Percentiles rank a stretch among this genome's conserved stretches.
Evolutionary conservation across 2,888 invertebrate species (phyloP).

Genomic region (Petrophora chlorosata): DNA sequence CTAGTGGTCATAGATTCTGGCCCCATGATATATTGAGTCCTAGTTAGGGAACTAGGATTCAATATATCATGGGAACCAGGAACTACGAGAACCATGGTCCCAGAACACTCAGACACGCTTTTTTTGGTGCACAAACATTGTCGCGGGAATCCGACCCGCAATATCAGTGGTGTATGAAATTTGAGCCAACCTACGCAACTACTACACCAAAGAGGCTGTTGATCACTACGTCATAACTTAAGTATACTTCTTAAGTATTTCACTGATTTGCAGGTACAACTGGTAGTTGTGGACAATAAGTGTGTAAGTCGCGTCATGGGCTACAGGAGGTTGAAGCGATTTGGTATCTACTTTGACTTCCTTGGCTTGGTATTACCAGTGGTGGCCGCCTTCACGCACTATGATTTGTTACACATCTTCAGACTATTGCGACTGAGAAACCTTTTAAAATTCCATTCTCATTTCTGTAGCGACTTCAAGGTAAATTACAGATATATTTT

Average conservation of each 20-base stretch:
- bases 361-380: constrained; percentile 52
- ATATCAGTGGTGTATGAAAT: too few relatives aligned
- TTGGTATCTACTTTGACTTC: constrained; percentile 51
- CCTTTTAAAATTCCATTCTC: constrained; percentile 50
- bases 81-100: too few relatives aligned
- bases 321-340: constrained; percentile 45
- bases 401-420: constrained; percentile 46
- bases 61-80: too few relatives aligned
- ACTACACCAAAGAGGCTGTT: too few relatives aligned
- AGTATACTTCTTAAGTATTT: neutral
- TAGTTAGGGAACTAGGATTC: too few relatives aligned
- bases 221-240: too few relatives aligned
- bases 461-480: constrained; percentile 62
- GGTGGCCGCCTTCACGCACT: constrained; percentile 34
- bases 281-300: constrained; percentile 43
- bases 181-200: too few relatives aligned
- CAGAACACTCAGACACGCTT: too few relatives aligned
- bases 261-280: constrained; percentile 47
- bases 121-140: too few relatives aligned
- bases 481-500: constrained; percentile 41
- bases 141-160: too few relatives aligned
- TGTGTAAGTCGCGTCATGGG: constrained; percentile 44
- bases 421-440: constrained; percentile 53
- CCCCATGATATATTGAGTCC: too few relatives aligned
- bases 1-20: too few relatives aligned